Base-by-base conservation (phyloP, 2,888 invertebrate genomes). In the Trissolcus japonicus region DNA sequence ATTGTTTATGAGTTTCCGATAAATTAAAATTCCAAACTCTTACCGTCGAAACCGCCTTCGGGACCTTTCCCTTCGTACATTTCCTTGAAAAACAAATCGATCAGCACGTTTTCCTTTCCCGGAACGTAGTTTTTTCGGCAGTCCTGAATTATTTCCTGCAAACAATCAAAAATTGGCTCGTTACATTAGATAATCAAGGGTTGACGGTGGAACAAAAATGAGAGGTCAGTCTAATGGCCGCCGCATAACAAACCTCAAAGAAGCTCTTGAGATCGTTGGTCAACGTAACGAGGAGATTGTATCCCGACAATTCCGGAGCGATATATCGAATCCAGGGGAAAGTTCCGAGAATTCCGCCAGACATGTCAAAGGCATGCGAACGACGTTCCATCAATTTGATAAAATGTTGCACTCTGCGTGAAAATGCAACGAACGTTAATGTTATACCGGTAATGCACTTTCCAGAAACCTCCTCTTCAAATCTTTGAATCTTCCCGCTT, bases 281-380 rank as follows among this genome's bases (percentile, higher is more conserved):
- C 16, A 94, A 82, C 19, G 89, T 87, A 0, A 87, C 80, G 14
- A 94, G 90, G 16, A 94, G 84, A 82, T 91, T 92, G 81, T 92
- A 94, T 4, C 94, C 94, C 0, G 91, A 91, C 76, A 86, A 89
- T 78, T 92, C 90, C 0, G 94, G 94, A 0, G 91, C 91, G 17
- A 94, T 79, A 83, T 91, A 90, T 61, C 94, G 89, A 55, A 94
- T 80, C 93, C 93, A 94, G 0, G 94, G 93, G 76, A 92, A 90
- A 81, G 91, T 90, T 6, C 90, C 89, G 17, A 94, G 84, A n/a
- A 91, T 61, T 0, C 93, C 93, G 1, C 93, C 93, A 21, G 90
- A 86, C 84, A 92, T 90, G 83, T 93, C 92, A 80, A 86, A 86
- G 0, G 80, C 81, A 43, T 71, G 76, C 6, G 85, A 60, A 21